Evolutionary conservation across 2,888 invertebrate genomes (phyloP).

Genomic region (Harpalus rubripes): DNA sequence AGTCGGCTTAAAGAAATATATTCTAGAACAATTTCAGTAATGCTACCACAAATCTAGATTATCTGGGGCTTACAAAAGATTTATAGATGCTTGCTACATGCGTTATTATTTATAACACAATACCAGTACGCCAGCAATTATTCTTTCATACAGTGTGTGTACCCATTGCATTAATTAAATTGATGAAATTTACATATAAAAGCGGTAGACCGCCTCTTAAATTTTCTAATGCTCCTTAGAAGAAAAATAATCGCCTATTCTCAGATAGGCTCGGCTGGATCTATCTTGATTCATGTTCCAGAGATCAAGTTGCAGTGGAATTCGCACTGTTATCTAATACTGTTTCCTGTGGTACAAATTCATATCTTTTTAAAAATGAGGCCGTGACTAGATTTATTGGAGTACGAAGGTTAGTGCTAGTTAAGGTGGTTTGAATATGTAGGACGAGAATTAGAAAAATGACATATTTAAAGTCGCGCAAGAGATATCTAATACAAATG

Average conservation of each 20-base stretch:
- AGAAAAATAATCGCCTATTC: background rate
- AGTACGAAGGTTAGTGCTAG: constrained; percentile 39
- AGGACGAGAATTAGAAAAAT: constrained; percentile 33
- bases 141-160: constrained; percentile 9
- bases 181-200: constrained; percentile 12
- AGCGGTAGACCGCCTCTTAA: background rate
- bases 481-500: background rate
- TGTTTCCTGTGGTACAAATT: constrained; percentile 13
- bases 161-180: constrained; percentile 19
- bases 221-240: background rate
- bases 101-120: constrained; percentile 36
- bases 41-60: constrained; percentile 49
- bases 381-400: constrained; percentile 13
- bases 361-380: background rate
- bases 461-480: constrained; percentile 1
- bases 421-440: constrained; percentile 43
- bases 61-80: constrained; percentile 43
- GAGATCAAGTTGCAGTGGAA: background rate
- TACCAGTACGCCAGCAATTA: constrained; percentile 4
- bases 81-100: constrained; percentile 28
- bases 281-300: background rate
- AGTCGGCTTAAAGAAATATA: background rate
- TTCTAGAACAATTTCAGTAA: constrained; percentile 16
- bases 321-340: constrained; percentile 31
- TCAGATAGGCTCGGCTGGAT: constrained; percentile 13